phyloP scores from a whole-genome alignment of 1,140 invertebrate species.

The Diuraphis noxia region DNA sequence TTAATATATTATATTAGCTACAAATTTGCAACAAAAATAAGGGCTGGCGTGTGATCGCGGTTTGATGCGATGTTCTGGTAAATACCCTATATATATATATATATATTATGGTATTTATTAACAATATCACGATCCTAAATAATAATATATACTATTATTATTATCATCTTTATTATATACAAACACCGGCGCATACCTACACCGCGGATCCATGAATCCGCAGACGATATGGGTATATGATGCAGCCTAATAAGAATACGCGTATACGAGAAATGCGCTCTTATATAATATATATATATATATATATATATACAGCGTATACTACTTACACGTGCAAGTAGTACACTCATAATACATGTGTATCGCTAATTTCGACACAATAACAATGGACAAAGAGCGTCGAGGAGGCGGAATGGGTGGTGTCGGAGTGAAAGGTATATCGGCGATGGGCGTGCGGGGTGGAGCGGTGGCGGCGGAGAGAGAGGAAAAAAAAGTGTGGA shows the following conservation, averaged over 20 bases:
- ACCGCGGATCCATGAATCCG: not conserved
- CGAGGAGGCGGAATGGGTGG: not conserved
- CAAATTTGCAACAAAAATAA: not conserved
- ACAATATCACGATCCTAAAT: too few relatives aligned
- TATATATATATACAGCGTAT: not conserved
- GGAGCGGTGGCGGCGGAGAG: not conserved
- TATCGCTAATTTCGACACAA: constrained; percentile 37
- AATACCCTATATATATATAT: too few relatives aligned
- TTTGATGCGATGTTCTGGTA: not conserved
- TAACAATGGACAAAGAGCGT: constrained; percentile 8
- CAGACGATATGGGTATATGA: not conserved
- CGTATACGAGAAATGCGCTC: not conserved
- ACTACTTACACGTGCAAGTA: not conserved
- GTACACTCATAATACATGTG: not conserved
- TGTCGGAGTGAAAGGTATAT: constrained; percentile 3
- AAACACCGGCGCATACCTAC: not conserved
- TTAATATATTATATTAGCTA: not conserved
- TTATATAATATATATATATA: too few relatives aligned
- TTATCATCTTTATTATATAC: not conserved
- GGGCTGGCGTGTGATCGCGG: not conserved
- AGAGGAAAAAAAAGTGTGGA: constrained; percentile 36
- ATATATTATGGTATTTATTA: too few relatives aligned
- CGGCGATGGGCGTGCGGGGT: not conserved
- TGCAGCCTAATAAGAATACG: not conserved
- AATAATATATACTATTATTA: too few relatives aligned